These are phyloP conservation scores for Epinotia brunnichana DNA, from an alignment of 2,888 invertebrate genomes.

Conservation along the genomic window DNA sequence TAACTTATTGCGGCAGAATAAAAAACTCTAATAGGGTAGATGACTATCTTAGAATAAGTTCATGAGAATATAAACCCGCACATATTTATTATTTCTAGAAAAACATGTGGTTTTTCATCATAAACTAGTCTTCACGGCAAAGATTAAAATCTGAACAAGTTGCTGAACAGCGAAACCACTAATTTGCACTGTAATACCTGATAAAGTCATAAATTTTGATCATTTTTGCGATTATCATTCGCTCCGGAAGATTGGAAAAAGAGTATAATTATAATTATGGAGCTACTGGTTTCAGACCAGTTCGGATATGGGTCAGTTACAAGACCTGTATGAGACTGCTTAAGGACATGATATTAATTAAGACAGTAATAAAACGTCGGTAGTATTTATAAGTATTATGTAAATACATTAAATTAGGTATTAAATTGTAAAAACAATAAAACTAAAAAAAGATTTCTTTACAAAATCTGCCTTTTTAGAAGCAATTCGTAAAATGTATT, in stretches of 20 bases:
- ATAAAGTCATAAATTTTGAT: slow-evolving; percentile 41
- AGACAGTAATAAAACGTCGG: not conserved
- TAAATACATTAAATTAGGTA: not conserved
- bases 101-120: not conserved
- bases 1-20: not conserved
- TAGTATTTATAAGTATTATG: not conserved
- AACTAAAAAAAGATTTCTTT: too few relatives aligned
- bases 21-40: not conserved
- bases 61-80: not conserved
- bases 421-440: not conserved
- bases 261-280: slow-evolving; percentile 39
- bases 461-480: too few relatives aligned
- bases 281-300: slow-evolving; percentile 26
- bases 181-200: slow-evolving; percentile 22
- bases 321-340: slow-evolving; percentile 1
- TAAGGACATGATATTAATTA: not conserved
- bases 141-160: slow-evolving; percentile 27
- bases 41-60: not conserved
- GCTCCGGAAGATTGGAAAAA: slow-evolving; percentile 23
- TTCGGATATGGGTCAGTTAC: slow-evolving; percentile 17
- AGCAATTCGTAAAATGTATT: too few relatives aligned
- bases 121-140: slow-evolving; percentile 13
- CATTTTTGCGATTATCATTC: slow-evolving; percentile 29
- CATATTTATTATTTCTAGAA: slow-evolving; percentile 5
- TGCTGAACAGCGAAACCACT: slow-evolving; percentile 17